Percentiles rank a stretch among this genome's conserved stretches.
phyloP scores from a whole-genome alignment of 2,113 vertebrate species.

The Raja brachyura region DNA sequence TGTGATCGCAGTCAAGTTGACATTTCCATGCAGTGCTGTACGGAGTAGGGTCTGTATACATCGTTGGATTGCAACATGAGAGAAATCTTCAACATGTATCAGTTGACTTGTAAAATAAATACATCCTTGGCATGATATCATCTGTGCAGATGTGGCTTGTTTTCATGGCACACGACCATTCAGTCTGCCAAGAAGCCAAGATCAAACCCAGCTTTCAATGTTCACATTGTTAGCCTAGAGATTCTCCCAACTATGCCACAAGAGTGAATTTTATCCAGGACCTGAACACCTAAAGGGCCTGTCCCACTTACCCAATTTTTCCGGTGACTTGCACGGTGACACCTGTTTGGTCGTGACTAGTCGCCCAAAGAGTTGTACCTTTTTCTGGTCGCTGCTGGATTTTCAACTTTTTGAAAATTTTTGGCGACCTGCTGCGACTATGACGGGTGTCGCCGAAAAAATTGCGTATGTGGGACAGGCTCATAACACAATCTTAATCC shows the following conservation, averaged over 20 bases:
- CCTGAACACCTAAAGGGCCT: too few species aligned
- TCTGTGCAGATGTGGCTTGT: neutral
- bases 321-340: too few species aligned
- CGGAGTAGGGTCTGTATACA: neutral
- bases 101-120: neutral
- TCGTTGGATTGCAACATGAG: neutral
- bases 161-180: neutral
- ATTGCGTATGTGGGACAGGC: too few species aligned
- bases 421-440: too few species aligned
- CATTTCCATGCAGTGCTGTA: neutral
- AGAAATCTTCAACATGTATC: neutral
- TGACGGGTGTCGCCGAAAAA: too few species aligned
- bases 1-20: neutral
- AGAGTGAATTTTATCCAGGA: too few species aligned
- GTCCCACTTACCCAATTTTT: too few species aligned
- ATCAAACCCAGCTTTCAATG: neutral
- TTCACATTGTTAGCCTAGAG: neutral
- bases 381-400: too few species aligned
- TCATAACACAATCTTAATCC: too few species aligned
- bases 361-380: too few species aligned
- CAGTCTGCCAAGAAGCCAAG: neutral
- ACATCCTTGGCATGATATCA: neutral
- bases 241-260: neutral
- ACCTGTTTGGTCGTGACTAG: too few species aligned
- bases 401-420: too few species aligned